These are phyloP conservation scores for Ochlodes sylvanus DNA, from an alignment of 2,888 invertebrate genomes.

Conservation along the genomic window DNA sequence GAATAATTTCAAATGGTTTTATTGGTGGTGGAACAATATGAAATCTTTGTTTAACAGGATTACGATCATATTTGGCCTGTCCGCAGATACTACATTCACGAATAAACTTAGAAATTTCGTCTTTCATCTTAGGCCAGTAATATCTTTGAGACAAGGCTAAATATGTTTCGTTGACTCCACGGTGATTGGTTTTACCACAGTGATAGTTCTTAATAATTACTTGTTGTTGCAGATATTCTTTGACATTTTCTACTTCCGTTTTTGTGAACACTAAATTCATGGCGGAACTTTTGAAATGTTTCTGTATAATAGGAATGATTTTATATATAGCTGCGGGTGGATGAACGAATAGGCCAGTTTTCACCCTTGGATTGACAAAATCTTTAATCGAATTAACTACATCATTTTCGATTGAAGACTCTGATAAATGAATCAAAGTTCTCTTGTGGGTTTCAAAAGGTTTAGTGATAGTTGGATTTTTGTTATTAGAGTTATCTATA, in stretches of 20 bases:
- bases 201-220: conserved; percentile 2
- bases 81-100: too few relatives aligned
- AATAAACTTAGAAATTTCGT: too few relatives aligned
- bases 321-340: conserved; percentile 7
- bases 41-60: too few relatives aligned
- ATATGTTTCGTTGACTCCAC: too few relatives aligned
- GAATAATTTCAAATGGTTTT: too few relatives aligned
- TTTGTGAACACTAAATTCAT: conserved; percentile 36
- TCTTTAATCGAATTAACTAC: conserved; percentile 14
- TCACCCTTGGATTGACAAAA: conserved; percentile 15
- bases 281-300: conserved; percentile 28
- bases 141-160: too few relatives aligned
- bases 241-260: conserved; percentile 27
- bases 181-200: too few relatives aligned
- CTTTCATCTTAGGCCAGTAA: too few relatives aligned
- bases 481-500: not conserved
- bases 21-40: too few relatives aligned
- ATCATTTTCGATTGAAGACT: not conserved
- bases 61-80: too few relatives aligned
- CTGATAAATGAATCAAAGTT: conserved; percentile 5
- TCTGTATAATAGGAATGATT: conserved; percentile 26
- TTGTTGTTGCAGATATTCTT: conserved; percentile 32
- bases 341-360: conserved; percentile 9
- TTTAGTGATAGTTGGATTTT: conserved; percentile 11
- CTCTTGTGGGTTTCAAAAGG: conserved; percentile 10